Conservation (phyloP, 2,797 vertebrate species). For the Argyrosomus regius region DNA sequence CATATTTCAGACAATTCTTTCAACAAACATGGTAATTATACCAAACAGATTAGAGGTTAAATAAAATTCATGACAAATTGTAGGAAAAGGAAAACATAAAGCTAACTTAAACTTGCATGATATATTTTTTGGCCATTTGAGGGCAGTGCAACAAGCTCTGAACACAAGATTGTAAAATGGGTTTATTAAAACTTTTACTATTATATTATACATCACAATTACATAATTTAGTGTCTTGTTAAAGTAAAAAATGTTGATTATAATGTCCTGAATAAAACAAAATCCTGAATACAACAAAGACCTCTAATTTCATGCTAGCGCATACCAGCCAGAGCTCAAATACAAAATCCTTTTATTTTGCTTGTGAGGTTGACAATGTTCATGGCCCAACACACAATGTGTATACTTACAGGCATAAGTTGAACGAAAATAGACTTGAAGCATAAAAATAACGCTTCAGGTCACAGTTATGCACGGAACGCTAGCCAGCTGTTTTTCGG, state of each 20-base stretch:
- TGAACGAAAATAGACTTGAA: constrained; percentile 1
- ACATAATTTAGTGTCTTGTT: neutral
- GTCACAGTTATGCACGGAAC: constrained; percentile 22
- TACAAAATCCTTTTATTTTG: neutral
- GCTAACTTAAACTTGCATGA: neutral
- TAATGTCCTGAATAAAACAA: neutral
- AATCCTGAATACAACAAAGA: neutral
- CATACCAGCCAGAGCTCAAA: neutral
- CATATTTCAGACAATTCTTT: neutral
- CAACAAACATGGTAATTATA: neutral
- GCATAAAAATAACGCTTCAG: constrained; percentile 18
- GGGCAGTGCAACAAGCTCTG: neutral
- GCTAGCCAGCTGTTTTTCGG: constrained; percentile 10
- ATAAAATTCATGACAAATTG: neutral
- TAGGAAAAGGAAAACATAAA: no score
- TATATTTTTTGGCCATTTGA: neutral
- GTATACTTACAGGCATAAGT: neutral
- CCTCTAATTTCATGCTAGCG: neutral
- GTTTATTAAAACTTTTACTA: no score
- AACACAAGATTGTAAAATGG: neutral
- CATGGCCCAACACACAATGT: neutral
- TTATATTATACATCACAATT: neutral
- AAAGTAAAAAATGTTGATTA: neutral
- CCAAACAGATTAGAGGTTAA: neutral
- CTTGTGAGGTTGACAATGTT: neutral